Base-by-base conservation (phyloP, 2,113 vertebrate species). In the Cyrtonyx montezumae region DNA sequence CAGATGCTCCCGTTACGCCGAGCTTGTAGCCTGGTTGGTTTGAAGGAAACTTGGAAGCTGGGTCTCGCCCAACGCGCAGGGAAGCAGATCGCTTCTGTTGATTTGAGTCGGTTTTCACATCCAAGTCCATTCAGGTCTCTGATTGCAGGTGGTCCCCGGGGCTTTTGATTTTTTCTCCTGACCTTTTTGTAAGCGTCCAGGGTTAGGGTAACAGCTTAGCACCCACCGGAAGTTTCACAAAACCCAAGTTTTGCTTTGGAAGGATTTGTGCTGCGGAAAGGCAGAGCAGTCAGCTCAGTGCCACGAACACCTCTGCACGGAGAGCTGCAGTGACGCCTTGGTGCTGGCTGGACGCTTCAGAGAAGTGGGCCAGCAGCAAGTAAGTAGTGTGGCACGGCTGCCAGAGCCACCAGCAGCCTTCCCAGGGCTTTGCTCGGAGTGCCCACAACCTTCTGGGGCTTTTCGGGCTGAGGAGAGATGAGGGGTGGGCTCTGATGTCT, bases 21-120 rank as follows among this genome's bases (percentile, higher is more conserved):
- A 87, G 93, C 8, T 53, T 82, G 92, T 93, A 94, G 94, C 87
- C 95, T 77, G 87, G 94, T 92, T 91, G 92, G 85, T 91, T 95
- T 89, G 75, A 77, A 87, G 93, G 95, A 95, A 94, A 96, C 93
- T 95, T 92, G 89, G 79, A 90, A 85, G 91, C 90, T 96, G 94
- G 95, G 91, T 88, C 2, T 11, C 45, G 53, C 83, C 95, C 95
- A 95, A n/a, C 76, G 34, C 21, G 59, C 87, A 70, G 84, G 91
- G 91, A 93, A 93, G 95, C 86, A 87, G 87, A 8, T 55, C 66
- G 93, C 96, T 55, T 87, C 87, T 2, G 7, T 25, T 13, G 92
- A 48, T 81, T 65, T 28, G 49, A 82, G 87, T 19, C 9, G 92
- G 84, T 75, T 56, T 92, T 92, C 86, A 69, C n/a, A 36, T 62